Base-by-base conservation (phyloP, 2,797 vertebrate genomes). In the Lemur catta region DNA sequence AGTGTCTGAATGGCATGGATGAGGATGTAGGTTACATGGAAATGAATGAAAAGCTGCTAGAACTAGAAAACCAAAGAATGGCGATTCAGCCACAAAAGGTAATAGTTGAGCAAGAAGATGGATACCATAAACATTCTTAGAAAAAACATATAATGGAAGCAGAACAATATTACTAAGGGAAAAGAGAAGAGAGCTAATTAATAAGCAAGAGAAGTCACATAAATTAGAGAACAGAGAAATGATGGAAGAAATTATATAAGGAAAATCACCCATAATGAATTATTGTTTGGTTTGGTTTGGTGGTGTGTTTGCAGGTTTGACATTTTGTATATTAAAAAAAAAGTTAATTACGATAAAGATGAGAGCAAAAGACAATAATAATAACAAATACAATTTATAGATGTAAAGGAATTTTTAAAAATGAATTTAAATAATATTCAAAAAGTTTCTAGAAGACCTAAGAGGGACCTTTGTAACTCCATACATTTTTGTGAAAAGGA, bases 211-310 rank as follows among this genome's bases (percentile, higher is more conserved):
- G 7, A 84, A 91, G 46, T 65, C 61, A 82, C 41, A 57, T 33
- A 55, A 43, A 69, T 50, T 38, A 84, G 41, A 97, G 41, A 88
- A 86, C 50, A 26, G 72, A 80, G 55, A 96, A 84, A 67, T 59
- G 28, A 84, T 12, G 33, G 14, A 72, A 93, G 41, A 96, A 89
- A 89, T 87, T 69, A 75, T 13, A 6, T 57, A 41, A 75, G 41
- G 48, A 81, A 76, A 84, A 84, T 6, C 8, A 72, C 9, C 4
- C 41, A 55, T 72, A 26, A 50, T 6, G 7, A 38, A 75, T 93
- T 81, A 76, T 33, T 50, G 20, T 75, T 92, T 89, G 33, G 14
- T 86, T 78, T 74, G 38, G 12, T 43, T 82, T 50, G n/a, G 30
- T 41, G 6, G 2, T 22, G n/a, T 57, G 35, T 74, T 76, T 79